These are phyloP conservation scores for Gephyroberyx darwinii DNA, from an alignment of 2,797 vertebrate genomes.

Conservation along the genomic window DNA sequence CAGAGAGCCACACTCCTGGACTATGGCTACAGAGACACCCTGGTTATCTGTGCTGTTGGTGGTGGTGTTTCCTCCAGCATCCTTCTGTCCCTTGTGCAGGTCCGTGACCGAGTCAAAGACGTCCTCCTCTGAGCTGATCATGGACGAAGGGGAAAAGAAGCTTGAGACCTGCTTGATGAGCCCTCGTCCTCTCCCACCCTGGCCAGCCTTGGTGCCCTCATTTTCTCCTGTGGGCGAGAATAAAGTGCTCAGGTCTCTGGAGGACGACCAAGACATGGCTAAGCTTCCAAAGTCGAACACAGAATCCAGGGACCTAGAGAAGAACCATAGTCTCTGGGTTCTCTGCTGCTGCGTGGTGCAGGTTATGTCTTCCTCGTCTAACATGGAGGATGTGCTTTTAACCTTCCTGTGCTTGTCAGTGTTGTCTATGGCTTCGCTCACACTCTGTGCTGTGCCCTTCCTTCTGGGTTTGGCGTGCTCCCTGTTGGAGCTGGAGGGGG, in stretches of 20 bases:
- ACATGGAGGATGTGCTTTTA: slow-evolving; percentile 77
- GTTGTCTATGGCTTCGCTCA: slow-evolving; percentile 58
- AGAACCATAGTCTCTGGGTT: slow-evolving; percentile 78
- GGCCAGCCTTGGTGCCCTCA: slow-evolving; percentile 42
- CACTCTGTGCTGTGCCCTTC: slow-evolving; percentile 67
- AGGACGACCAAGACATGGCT: slow-evolving; percentile 69
- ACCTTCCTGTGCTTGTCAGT: slow-evolving; percentile 80
- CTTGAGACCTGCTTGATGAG: slow-evolving; percentile 79
- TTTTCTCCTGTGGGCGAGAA: slow-evolving; percentile 63
- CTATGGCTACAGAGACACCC: slow-evolving; percentile 65
- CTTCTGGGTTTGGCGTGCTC: slow-evolving; percentile 48
- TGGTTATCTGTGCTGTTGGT: slow-evolving; percentile 41
- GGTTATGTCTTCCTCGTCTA: slow-evolving; percentile 70
- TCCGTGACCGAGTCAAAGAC: slow-evolving; percentile 77
- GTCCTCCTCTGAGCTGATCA: slow-evolving; percentile 80
- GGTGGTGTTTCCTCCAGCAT: slow-evolving; percentile 24
- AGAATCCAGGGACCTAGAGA: slow-evolving; percentile 85
- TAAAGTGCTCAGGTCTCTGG: slow-evolving; percentile 75
- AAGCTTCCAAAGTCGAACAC: slow-evolving; percentile 79
- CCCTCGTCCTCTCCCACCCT: slow-evolving; percentile 51
- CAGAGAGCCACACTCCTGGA: slow-evolving; percentile 69
- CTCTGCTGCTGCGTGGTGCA: slow-evolving; percentile 67
- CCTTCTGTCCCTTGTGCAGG: slow-evolving; percentile 51
- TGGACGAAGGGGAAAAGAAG: slow-evolving; percentile 77
- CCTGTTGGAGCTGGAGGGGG: slow-evolving; percentile 37